Evolutionary conservation across 2,797 vertebrate genomes (phyloP).

Genomic region (Falco berigora): DNA sequence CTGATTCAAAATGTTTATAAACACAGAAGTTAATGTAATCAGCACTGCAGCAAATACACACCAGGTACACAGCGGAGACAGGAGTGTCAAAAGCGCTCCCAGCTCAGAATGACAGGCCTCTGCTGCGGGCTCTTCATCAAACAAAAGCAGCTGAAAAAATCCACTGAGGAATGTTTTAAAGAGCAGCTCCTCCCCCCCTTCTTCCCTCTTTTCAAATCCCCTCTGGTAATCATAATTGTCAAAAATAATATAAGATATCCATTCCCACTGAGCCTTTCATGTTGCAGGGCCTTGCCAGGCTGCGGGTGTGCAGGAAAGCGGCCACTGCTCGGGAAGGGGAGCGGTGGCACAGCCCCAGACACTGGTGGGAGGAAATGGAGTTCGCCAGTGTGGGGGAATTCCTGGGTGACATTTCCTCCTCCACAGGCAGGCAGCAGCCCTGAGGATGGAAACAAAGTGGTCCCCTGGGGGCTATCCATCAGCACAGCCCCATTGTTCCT

Average conservation of each 20-base stretch:
- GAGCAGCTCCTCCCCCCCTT: not conserved
- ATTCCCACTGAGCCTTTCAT: not conserved
- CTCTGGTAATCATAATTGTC: not conserved
- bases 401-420: not conserved
- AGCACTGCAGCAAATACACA: constrained; percentile 71
- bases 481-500: not conserved
- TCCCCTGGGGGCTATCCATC: not conserved
- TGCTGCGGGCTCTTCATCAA: constrained; percentile 32
- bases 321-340: not conserved
- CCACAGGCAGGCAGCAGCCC: not conserved
- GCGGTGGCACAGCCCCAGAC: not conserved
- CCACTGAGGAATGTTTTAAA: not conserved
- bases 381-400: not conserved
- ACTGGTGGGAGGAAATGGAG: not conserved
- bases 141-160: constrained; percentile 41
- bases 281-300: not conserved
- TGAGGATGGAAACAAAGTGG: not conserved
- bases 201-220: not conserved
- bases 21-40: constrained; percentile 72
- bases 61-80: constrained; percentile 64
- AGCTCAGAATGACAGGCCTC: constrained; percentile 24
- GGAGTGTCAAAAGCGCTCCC: constrained; percentile 42
- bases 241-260: not conserved
- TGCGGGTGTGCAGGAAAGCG: not conserved
- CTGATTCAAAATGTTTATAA: constrained; percentile 74